Conservation (phyloP, 2,797 vertebrate species). For the Trachops cirrhosus region DNA sequence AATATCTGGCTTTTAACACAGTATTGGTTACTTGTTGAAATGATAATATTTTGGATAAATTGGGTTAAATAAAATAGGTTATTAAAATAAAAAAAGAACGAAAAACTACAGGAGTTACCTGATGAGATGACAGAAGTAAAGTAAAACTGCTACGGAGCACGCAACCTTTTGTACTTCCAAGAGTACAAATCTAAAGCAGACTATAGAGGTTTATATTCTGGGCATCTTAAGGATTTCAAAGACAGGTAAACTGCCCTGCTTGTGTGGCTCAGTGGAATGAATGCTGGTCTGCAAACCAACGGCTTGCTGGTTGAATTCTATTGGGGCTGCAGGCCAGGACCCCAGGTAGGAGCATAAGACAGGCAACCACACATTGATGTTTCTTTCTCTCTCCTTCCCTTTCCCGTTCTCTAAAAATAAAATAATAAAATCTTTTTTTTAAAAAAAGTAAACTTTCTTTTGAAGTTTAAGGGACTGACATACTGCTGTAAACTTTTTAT, state of each 20-base stretch:
- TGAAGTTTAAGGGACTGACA: not conserved
- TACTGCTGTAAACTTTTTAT: not conserved
- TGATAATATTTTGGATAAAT: not conserved
- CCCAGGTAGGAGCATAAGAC: too few relatives aligned
- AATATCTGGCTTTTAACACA: not conserved
- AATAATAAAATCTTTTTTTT: not conserved
- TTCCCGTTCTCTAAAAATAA: too few relatives aligned
- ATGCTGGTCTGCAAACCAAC: too few relatives aligned
- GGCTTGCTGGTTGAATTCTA: too few relatives aligned
- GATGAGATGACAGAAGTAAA: not conserved
- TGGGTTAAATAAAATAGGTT: constrained; percentile 1
- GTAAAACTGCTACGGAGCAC: not conserved
- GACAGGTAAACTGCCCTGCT: not conserved
- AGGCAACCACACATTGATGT: too few relatives aligned
- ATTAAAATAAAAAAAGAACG: not conserved
- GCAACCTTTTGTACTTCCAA: not conserved
- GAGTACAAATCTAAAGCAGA: constrained; percentile 17
- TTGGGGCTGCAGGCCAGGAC: too few relatives aligned
- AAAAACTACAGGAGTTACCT: not conserved
- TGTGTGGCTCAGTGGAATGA: not conserved
- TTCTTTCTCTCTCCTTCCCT: too few relatives aligned
- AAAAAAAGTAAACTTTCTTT: constrained; percentile 1
- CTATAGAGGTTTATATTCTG: not conserved
- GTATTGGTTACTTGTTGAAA: not conserved
- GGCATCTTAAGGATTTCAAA: constrained; percentile 25